Base-by-base conservation (phyloP, 1,140 invertebrate species). In the Coptotermes formosanus region DNA sequence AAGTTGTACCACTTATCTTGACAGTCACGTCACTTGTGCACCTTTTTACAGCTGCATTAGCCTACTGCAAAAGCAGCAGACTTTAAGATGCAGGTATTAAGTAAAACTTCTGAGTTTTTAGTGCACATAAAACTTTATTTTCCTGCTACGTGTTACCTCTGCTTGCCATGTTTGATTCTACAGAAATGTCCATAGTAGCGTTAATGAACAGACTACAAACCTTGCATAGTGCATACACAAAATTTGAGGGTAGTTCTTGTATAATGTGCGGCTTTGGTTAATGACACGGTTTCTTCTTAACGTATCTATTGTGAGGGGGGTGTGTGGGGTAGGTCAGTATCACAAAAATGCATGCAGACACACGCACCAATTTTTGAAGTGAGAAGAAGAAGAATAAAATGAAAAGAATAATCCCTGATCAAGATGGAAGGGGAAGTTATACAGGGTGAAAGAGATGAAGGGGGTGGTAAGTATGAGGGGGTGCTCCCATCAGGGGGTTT, bases 361-460 rank as follows among this genome's bases (percentile, higher is more conserved):
- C 64, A 75, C 64, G 64, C 64, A 75, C 64, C 64, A 75, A 75
- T 75, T 55, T 75, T 25, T 30, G 64, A 75, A 75, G 64, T 75
- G 64, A 75, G 64, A 75, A 30, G n/a, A 30, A 55, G 25, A 30
- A 75, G 64, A 75, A 75, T 30, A 30, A 30, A 75, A 75, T 75
- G 64, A 75, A 75, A 75, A 30, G 64, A 75, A 75, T 75, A 75
- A 75, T 75, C 64, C 64, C 64, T 75, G 64, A 75, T 75, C 64
- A 75, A 75, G 64, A 75, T 75, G 64, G 64, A 75, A 30, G 52
- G 52, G 52, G 52, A 19, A 55, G 52, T 55, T 55, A 55, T 21
- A 55, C 14, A 75, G 64, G n/a, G 64, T 75, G 64, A 30, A 11
- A 30, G 64, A n/a, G 64, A 14, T 30, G 64, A 30, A 75, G 64